A percentile compares a stretch with the other conserved stretches of the same genome.
Evolutionary conservation across 1,140 invertebrate species (phyloP).

Genomic region (Scaptomyza hsui): DNA sequence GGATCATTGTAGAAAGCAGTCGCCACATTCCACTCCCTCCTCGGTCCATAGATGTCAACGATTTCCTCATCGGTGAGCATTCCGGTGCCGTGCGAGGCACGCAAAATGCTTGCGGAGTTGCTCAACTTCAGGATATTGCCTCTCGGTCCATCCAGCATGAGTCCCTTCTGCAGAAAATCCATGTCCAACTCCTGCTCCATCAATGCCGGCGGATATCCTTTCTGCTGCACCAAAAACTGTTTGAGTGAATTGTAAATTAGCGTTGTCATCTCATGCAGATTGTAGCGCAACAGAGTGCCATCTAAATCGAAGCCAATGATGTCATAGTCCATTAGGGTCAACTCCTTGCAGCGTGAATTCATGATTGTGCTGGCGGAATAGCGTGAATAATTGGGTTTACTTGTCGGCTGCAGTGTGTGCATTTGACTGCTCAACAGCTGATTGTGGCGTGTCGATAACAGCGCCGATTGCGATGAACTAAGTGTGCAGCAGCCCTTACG

Average conservation of each 20-base stretch:
- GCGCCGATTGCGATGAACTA: conserved; percentile 45
- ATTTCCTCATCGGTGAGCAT: conserved; percentile 87
- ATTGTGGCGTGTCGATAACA: conserved; percentile 29
- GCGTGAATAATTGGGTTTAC: conserved; percentile 47
- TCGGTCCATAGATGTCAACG: conserved; percentile 86
- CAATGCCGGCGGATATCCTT: conserved; percentile 86
- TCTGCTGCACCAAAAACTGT: conserved; percentile 87
- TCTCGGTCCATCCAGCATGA: conserved; percentile 89
- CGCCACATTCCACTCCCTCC: conserved; percentile 86
- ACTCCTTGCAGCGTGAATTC: conserved; percentile 68
- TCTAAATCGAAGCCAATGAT: conserved; percentile 93
- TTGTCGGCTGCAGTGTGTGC: neutral
- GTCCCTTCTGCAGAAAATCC: conserved; percentile 90
- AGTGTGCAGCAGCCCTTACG: conserved; percentile 36
- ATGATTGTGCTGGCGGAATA: conserved; percentile 80
- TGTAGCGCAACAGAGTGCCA: conserved; percentile 89
- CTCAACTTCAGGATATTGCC: conserved; percentile 90
- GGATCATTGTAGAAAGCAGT: conserved; percentile 86
- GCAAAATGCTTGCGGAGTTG: conserved; percentile 87
- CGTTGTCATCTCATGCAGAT: conserved; percentile 86
- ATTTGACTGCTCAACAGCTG: conserved; percentile 15
- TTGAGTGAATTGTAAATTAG: conserved; percentile 88
- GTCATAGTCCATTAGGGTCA: conserved; percentile 88
- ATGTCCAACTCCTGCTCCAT: conserved; percentile 84
- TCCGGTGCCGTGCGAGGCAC: conserved; percentile 89